phyloP scores from a whole-genome alignment of 2,113 vertebrate species.

The Tamias sibiricus region DNA sequence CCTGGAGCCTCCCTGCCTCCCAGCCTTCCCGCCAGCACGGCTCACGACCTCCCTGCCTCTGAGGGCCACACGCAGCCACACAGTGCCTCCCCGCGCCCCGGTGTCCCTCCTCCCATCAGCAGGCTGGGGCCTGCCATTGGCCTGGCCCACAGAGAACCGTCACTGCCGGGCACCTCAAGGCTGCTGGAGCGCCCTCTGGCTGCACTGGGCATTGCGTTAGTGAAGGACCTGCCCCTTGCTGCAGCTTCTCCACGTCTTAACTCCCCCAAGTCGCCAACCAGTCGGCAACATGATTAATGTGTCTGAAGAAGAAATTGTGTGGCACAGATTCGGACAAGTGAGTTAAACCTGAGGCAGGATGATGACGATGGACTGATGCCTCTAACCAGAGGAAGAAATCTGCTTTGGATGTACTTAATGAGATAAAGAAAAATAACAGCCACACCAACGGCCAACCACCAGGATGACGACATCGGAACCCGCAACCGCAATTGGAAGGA shows the following conservation, averaged over 20 bases:
- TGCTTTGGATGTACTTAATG: conserved; percentile 62
- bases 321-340: conserved; percentile 54
- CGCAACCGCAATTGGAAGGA: background rate
- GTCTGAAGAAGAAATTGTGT: conserved; percentile 54
- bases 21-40: background rate
- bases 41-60: background rate
- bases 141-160: background rate
- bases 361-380: conserved; percentile 33
- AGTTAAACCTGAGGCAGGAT: conserved; percentile 45
- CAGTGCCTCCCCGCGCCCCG: too few relatives aligned
- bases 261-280: background rate
- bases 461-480: background rate
- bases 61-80: too few relatives aligned
- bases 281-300: conserved; percentile 60
- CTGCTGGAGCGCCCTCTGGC: background rate
- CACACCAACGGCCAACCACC: background rate
- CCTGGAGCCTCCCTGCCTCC: background rate
- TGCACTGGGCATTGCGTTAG: background rate
- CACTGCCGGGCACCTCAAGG: background rate
- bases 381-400: conserved; percentile 35
- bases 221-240: conserved; percentile 4
- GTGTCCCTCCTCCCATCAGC: too few relatives aligned
- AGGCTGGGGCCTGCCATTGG: background rate
- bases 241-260: conserved; percentile 13
- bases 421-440: conserved; percentile 62